Evolutionary conservation across 2,797 vertebrate species (phyloP), one percentile per base, ranked within the genome.

Genomic region (Myotis pilosus): DNA sequence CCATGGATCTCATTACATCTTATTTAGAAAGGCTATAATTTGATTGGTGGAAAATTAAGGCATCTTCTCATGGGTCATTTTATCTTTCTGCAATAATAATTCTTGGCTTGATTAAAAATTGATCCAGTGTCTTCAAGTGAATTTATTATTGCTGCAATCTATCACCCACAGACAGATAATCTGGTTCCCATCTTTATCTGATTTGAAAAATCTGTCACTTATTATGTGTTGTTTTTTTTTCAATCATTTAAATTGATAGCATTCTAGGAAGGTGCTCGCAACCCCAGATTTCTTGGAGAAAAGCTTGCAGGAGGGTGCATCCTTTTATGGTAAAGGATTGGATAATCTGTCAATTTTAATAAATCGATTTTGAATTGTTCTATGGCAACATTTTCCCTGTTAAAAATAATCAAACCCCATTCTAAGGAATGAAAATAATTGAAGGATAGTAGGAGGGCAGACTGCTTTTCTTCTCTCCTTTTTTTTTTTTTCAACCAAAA

Each of bases 91-190:
- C 99, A 99, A 99, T 99, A 99, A 99, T 99, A 99, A 99, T 99
- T 99, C 99, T 99, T 99, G 98, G 99, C 99, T 99, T 99, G 99
- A 99, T 99, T 99, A 99, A 99, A 99, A 99, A 99, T 99, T 99
- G 99, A 99, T 99, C 99, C 99, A 99, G 99, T 98, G 98, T 99
- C 98, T 99, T 99, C 99, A 99, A 99, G 99, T 99, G 99, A 99
- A 99, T 99, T 99, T 99, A 99, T 99, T 99, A 99, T 99, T 99
- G 99, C 99, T 99, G 99, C 99, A 98, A 99, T 99, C 99, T 99
- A 99, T 99, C 99, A 99, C 99, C 98, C 98, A 98, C 98, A 99
- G 99, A 99, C 99, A 99, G 99, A 99, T 99, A 99, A 99, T 99
- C 99, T 99, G 99, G 99, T 99, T 99, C 99, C 99, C 99, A 99